phyloP scores from a whole-genome alignment of 2,888 invertebrate species.

The Microctonus hyperodae region DNA sequence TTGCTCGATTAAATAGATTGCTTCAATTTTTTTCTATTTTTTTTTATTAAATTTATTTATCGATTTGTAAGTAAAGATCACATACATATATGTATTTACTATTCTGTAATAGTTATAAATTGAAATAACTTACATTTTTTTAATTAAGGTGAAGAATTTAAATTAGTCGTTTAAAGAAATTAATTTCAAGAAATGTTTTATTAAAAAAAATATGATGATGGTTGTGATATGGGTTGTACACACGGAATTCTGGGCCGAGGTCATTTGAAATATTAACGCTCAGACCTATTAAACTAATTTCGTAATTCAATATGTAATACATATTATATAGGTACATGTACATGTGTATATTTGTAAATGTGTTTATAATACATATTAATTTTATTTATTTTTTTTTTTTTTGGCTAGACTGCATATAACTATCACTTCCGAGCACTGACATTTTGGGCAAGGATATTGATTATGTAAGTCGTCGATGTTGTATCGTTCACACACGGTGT shows the following conservation, averaged over 20 bases:
- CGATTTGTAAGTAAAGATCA: background rate
- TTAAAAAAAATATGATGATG: background rate
- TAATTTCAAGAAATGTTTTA: background rate
- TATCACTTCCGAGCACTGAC: constrained; percentile 22
- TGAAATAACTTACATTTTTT: constrained; percentile 1
- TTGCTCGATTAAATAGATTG: background rate
- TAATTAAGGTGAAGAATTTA: constrained; percentile 4
- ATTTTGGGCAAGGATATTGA: constrained; percentile 22
- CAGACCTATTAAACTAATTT: constrained; percentile 25
- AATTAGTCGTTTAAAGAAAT: background rate
- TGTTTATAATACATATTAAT: background rate
- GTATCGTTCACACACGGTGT: constrained; percentile 1
- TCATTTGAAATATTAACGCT: constrained; percentile 24
- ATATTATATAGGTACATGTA: background rate
- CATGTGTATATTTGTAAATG: too few relatives aligned
- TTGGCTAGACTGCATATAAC: background rate
- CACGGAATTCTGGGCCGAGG: constrained; percentile 36
- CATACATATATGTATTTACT: background rate
- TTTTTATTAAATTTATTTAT: too few relatives aligned
- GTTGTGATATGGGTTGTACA: constrained; percentile 27
- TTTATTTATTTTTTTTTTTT: background rate
- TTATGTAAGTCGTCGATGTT: constrained; percentile 12
- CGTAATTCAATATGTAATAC: constrained; percentile 11
- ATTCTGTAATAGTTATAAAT: background rate
- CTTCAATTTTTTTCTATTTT: background rate